Evolutionary conservation across 2,888 invertebrate genomes (phyloP), one percentile per base, ranked within the genome.

Genomic region (Synergus laeviventris): DNA sequence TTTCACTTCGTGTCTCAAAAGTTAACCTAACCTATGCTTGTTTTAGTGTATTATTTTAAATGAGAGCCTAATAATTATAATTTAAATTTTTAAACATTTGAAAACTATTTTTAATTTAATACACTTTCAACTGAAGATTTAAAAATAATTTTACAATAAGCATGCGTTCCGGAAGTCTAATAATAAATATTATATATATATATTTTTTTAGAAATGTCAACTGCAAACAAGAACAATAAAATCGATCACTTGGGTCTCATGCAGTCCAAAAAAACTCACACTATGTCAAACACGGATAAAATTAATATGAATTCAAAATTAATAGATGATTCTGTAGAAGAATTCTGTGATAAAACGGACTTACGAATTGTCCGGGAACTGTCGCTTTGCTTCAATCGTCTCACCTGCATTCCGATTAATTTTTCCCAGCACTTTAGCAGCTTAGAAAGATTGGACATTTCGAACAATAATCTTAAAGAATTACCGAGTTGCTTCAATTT

Each of bases 401-500:
- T 81, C 14, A 61, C 56, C 0, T 73, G 54, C 31, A 42, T 81
- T 36, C 79, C 80, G 1, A 75, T 42, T 14, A 78, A 79, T 21
- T 77, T 80, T 49, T 45, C 79, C 11, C 61, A 77, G 14, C 74
- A 76, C 12, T 31, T 80, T 45, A 38, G 3, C 1, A 77, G 76
- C 18, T 77, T 81, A 3, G 3, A 12, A 2, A 60, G 38, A 14
- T 73, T 82, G 2, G 76, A 81, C n/a, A 42, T 82, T 1, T 79
- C 79, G 0, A 56, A 80, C 21, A 82, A 81, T 39, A 21, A 76
- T 18, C 60, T 82, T 0, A 62, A 78, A 54, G 77, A 79, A 9
- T 14, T 82, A 2, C 82, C 82, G 5, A 24, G 64, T 31, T 79
- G 81, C 3, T 78, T 82, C 16, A 39, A 61, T 16, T 62, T 54